Evolutionary conservation across 2,113 vertebrate species (phyloP).

Genomic region (Probosciger aterrimus): DNA sequence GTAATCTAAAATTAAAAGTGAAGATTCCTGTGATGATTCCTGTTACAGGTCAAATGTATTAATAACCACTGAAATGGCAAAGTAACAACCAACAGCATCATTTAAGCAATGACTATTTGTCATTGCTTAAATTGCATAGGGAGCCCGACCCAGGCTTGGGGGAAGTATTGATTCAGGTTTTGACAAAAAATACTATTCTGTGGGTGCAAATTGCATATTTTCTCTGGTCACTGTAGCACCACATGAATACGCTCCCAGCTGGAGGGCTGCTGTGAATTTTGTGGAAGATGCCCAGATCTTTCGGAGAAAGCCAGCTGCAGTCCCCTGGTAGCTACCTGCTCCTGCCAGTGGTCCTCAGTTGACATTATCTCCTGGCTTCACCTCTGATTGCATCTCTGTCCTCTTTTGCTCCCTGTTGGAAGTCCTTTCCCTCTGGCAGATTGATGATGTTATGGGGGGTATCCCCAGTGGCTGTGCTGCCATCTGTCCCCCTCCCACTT

Average conservation of each 20-base stretch:
- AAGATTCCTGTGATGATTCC: background rate
- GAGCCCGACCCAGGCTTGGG: background rate
- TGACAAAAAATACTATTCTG: background rate
- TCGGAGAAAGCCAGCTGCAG: background rate
- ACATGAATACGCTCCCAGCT: background rate
- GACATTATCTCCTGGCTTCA: background rate
- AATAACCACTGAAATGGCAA: background rate
- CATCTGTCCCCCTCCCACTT: slow-evolving; percentile 16
- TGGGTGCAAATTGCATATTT: background rate
- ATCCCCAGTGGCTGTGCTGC: background rate
- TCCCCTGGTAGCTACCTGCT: background rate
- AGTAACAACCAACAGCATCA: background rate
- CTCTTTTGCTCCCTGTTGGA: slow-evolving; percentile 1
- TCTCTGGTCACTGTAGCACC: background rate
- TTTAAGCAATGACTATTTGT: background rate
- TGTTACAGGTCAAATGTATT: background rate
- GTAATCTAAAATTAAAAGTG: background rate
- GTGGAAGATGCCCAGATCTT: background rate
- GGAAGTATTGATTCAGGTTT: background rate
- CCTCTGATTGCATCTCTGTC: background rate
- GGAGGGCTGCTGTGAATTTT: background rate
- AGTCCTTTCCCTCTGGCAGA: slow-evolving; percentile 11
- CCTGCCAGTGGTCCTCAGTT: background rate
- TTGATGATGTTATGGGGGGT: background rate
- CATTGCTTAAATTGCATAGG: background rate